Percentiles rank a stretch among this genome's conserved stretches.
Evolutionary conservation across 2,888 invertebrate species (phyloP).

Genomic region (Machimus rusticus): DNA sequence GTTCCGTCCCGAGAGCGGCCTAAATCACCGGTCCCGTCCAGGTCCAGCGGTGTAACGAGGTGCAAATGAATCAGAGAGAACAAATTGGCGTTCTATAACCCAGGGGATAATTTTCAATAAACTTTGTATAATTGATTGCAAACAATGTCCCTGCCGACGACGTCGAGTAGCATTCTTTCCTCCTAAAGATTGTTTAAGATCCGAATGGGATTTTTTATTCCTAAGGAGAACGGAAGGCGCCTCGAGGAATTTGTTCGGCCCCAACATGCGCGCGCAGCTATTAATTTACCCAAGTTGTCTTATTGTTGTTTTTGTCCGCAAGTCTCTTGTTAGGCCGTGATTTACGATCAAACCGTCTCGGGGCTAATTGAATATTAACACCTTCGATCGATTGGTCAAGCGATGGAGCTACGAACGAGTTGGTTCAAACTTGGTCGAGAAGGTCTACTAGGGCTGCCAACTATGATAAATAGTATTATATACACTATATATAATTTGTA

Average conservation of each 20-base stretch:
- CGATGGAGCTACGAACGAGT: background rate
- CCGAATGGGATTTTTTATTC: background rate
- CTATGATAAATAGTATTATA: background rate
- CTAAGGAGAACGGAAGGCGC: background rate
- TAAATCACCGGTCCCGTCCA: background rate
- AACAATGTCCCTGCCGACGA: background rate
- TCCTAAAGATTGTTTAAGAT: background rate
- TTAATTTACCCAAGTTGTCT: conserved; percentile 18
- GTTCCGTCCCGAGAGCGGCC: background rate
- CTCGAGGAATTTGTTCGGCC: conserved; percentile 15
- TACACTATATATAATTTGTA: too few relatives aligned
- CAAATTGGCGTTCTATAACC: conserved; percentile 11
- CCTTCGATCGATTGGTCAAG: conserved; percentile 5
- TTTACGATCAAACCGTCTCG: conserved; percentile 14
- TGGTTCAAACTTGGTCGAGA: background rate
- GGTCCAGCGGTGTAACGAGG: background rate
- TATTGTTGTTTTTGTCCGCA: conserved; percentile 13
- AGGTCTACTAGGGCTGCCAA: background rate
- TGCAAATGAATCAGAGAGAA: conserved; percentile 4
- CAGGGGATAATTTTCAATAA: conserved; percentile 8
- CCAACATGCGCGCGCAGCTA: conserved; percentile 23
- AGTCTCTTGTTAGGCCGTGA: conserved; percentile 24
- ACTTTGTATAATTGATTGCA: conserved; percentile 19
- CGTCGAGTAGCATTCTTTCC: background rate
- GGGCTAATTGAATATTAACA: conserved; percentile 38